Evolutionary conservation across 2,113 vertebrate species (phyloP).

Genomic region (Climacteris rufus): DNA sequence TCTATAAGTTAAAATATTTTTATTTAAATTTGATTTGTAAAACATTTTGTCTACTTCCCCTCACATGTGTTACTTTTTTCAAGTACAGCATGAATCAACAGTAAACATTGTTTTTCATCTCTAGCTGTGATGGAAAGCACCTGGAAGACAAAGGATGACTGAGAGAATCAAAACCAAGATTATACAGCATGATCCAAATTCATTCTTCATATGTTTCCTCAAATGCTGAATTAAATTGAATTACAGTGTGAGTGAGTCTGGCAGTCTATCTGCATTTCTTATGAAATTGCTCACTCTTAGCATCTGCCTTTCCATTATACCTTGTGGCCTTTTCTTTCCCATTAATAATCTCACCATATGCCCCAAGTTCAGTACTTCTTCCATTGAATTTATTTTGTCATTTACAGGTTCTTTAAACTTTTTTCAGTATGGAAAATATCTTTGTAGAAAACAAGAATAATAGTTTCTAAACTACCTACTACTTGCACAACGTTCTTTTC

Average conservation of each 20-base stretch:
- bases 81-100: not conserved
- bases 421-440: not conserved
- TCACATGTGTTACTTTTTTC: not conserved
- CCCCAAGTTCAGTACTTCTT: not conserved
- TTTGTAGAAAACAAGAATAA: not conserved
- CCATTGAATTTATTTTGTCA: not conserved
- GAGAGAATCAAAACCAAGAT: not conserved
- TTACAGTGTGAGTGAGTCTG: not conserved
- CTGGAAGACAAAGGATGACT: not conserved
- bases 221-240: slow-evolving; percentile 29
- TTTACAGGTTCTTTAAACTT: not conserved
- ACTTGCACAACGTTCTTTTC: not conserved
- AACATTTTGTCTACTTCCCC: not conserved
- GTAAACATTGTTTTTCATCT: slow-evolving; percentile 1
- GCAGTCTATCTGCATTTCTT: slow-evolving; percentile 38
- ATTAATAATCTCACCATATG: slow-evolving; percentile 47
- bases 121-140: slow-evolving; percentile 20
- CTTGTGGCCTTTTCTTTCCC: slow-evolving; percentile 13
- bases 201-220: slow-evolving; percentile 40
- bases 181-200: not conserved
- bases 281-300: slow-evolving; percentile 48
- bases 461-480: not conserved
- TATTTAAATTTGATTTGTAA: not conserved
- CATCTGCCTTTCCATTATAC: slow-evolving; percentile 47
- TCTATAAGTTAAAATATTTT: not conserved